Evolutionary conservation across 1,140 invertebrate genomes (phyloP).

Genomic region (Macrotrachela quadricornifera): DNA sequence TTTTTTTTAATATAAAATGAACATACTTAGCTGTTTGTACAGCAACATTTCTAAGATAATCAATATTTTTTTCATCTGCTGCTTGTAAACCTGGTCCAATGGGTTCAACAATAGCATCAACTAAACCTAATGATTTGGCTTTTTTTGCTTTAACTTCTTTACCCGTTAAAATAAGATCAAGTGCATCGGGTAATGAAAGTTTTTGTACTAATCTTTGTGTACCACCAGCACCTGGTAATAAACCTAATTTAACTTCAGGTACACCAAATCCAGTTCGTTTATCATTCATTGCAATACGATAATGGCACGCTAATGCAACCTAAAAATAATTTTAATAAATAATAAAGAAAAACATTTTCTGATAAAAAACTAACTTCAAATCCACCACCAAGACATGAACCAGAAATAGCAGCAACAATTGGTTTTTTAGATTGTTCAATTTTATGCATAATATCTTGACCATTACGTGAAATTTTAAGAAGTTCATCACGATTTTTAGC

Average conservation of each 20-base stretch:
- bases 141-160: conserved; percentile 64
- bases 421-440: conserved; percentile 72
- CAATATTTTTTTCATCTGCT: conserved; percentile 46
- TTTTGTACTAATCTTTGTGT: conserved; percentile 62
- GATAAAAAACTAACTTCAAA: conserved; percentile 44
- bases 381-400: conserved; percentile 84
- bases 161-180: conserved; percentile 79
- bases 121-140: conserved; percentile 79
- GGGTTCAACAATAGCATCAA: conserved; percentile 67
- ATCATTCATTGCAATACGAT: conserved; percentile 79
- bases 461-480: conserved; percentile 42
- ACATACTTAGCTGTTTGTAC: conserved; percentile 45
- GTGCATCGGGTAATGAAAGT: conserved; percentile 56
- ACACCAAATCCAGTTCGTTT: conserved; percentile 64
- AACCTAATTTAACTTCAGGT: conserved; percentile 85
- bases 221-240: conserved; percentile 78
- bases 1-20: no score
- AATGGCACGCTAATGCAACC: conserved; percentile 70
- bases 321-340: no score
- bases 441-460: conserved; percentile 44
- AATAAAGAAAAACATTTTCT: no score
- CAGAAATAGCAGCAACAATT: conserved; percentile 83
- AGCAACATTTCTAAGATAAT: conserved; percentile 74
- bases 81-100: conserved; percentile 56
- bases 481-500: conserved; percentile 39